Base-by-base conservation (phyloP, 1,140 invertebrate genomes). In the Drosophila tristis region DNA sequence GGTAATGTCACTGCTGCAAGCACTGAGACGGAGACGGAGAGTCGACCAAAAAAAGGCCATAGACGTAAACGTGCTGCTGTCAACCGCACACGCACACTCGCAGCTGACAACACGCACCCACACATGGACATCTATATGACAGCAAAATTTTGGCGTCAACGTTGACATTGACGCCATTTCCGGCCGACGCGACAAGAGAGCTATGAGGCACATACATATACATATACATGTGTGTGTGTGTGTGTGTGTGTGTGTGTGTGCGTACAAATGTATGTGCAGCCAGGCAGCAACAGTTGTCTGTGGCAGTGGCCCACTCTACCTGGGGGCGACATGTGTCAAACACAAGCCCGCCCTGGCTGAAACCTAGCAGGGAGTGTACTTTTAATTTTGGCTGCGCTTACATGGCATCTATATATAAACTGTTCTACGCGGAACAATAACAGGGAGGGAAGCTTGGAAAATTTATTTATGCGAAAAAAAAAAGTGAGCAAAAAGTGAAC, bases 101-200 rank as follows among this genome's bases (percentile, higher is more conserved):
- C 64, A 59, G 39, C 49, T 49, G 26, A 26, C 29, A 48, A 55
- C 44, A 61, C 48, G 42, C 45, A 54, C 54, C 55, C 8, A 25
- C 29, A 35, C 48, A 61, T 26, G 31, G 49, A 66, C 59, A 80
- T 56, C 50, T 61, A 76, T 77, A 68, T 57, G 54, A 67, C 67
- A 53, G 78, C 70, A 70, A 63, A 68, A 82, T 78, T 87, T 87
- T 89, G 82, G 81, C 79, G 78, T 71, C 82, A 70, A 86, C 81
- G 82, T 86, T 87, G 84, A 87, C 82, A 87, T 86, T 86, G 82
- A 87, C 65, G 82, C 82, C 82, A 86, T 87, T 87, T 89, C 82
- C 82, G 84, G 84, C 84, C 80, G 81, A 74, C 77, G 71, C 42
- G 53, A 54, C 44, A 48, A 49, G 23, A 42, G 57, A 13, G 56